phyloP scores from a whole-genome alignment of 2,888 invertebrate genomes.

The Kuschelorhynchus macadamiae region DNA sequence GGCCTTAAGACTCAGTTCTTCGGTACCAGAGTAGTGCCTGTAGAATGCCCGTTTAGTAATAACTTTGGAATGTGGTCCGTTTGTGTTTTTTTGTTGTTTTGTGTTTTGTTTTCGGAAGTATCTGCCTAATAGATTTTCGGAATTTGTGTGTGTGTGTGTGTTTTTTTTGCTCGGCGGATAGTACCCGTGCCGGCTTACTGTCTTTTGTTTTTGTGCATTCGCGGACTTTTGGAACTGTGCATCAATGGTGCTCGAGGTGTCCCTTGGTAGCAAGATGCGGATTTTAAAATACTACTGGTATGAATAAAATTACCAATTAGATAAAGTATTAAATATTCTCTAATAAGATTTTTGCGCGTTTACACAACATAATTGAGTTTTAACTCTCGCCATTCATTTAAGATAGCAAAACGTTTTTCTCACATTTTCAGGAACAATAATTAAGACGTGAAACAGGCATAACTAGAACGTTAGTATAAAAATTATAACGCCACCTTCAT shows the following conservation, averaged over 20 bases:
- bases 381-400: too few relatives aligned
- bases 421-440: too few relatives aligned
- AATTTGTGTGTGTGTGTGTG: constrained; percentile 5
- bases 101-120: constrained; percentile 27
- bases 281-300: constrained; percentile 66
- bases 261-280: constrained; percentile 59
- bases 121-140: constrained; percentile 3
- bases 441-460: too few relatives aligned
- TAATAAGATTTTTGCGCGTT: too few relatives aligned
- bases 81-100: constrained; percentile 14
- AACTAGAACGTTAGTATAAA: too few relatives aligned
- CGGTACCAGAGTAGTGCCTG: constrained; percentile 27
- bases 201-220: constrained; percentile 8
- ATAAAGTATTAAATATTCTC: too few relatives aligned
- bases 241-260: constrained; percentile 44
- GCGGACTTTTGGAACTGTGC: background rate
- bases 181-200: background rate
- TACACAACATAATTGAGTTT: too few relatives aligned
- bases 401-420: too few relatives aligned
- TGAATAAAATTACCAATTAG: too few relatives aligned
- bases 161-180: background rate
- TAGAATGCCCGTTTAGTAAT: constrained; percentile 26
- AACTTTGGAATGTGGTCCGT: constrained; percentile 27
- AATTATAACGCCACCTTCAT: too few relatives aligned
- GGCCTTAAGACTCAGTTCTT: constrained; percentile 40